A percentile compares a stretch with the other conserved stretches of the same genome.
phyloP scores from a whole-genome alignment of 2,797 vertebrate genomes.

The Varecia variegata region DNA sequence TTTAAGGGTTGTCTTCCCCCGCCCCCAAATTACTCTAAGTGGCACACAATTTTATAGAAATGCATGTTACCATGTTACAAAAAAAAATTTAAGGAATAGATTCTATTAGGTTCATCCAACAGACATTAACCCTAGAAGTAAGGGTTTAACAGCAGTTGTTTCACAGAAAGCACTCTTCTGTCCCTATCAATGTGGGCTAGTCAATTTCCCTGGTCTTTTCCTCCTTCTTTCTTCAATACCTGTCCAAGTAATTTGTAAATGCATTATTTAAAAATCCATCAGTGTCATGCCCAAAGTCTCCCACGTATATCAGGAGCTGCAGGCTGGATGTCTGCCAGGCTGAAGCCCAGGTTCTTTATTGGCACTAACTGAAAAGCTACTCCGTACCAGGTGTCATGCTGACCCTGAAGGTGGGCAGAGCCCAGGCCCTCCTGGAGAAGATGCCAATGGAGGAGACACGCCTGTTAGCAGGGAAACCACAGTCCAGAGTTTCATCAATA shows the following conservation, averaged over 20 bases:
- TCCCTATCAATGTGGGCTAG: background rate
- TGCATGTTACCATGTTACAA: too few species aligned
- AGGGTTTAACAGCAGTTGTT: background rate
- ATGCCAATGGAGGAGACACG: background rate
- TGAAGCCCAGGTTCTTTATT: background rate
- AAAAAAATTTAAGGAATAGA: background rate
- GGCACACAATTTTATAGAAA: background rate
- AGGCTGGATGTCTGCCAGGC: background rate
- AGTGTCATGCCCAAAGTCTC: background rate
- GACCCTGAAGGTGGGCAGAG: background rate
- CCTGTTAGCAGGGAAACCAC: background rate
- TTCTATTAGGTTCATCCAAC: background rate
- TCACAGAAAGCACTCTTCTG: background rate
- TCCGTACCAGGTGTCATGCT: background rate
- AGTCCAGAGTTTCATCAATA: background rate
- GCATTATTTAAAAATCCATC: conserved; percentile 1
- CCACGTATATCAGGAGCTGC: background rate
- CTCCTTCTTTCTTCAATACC: background rate
- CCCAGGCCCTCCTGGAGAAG: background rate
- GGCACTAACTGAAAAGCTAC: background rate
- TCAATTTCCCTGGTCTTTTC: background rate
- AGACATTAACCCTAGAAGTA: background rate
- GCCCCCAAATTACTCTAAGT: background rate
- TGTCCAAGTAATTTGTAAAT: background rate
- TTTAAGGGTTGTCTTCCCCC: background rate